Evolutionary conservation across 2,888 invertebrate species (phyloP).

Genomic region (Hesperia comma): DNA sequence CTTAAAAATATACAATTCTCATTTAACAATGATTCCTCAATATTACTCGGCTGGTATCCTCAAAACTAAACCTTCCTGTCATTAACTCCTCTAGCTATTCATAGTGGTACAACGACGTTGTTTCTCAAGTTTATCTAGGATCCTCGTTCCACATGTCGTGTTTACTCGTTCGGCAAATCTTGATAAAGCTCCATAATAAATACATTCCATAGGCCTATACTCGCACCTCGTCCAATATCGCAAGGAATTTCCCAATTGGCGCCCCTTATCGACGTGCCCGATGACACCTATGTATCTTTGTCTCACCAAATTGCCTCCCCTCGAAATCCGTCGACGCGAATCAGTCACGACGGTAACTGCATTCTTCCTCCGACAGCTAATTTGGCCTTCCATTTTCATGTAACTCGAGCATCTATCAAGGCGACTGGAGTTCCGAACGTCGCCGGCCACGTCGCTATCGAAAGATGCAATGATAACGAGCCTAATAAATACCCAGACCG

Average conservation of each 20-base stretch:
- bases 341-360: constrained; percentile 78
- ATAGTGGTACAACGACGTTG: neutral
- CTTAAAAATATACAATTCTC: no score
- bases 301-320: constrained; percentile 54
- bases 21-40: no score
- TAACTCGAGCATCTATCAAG: constrained; percentile 77
- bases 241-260: constrained; percentile 75
- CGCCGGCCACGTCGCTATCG: constrained; percentile 30
- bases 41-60: no score
- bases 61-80: neutral
- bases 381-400: constrained; percentile 78
- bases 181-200: constrained; percentile 37
- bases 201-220: constrained; percentile 27
- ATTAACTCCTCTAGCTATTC: neutral
- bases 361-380: constrained; percentile 80
- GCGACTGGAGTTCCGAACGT: constrained; percentile 35
- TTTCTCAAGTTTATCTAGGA: neutral
- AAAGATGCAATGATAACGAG: constrained; percentile 82
- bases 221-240: constrained; percentile 62
- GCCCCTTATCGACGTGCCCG: constrained; percentile 59
- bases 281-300: constrained; percentile 76
- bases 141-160: constrained; percentile 12
- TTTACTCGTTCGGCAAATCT: constrained; percentile 31
- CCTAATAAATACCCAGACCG: constrained; percentile 80
- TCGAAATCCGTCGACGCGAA: constrained; percentile 58